Evolutionary conservation across 1,140 invertebrate genomes (phyloP).

Genomic region (Paralvinella palmiformis): DNA sequence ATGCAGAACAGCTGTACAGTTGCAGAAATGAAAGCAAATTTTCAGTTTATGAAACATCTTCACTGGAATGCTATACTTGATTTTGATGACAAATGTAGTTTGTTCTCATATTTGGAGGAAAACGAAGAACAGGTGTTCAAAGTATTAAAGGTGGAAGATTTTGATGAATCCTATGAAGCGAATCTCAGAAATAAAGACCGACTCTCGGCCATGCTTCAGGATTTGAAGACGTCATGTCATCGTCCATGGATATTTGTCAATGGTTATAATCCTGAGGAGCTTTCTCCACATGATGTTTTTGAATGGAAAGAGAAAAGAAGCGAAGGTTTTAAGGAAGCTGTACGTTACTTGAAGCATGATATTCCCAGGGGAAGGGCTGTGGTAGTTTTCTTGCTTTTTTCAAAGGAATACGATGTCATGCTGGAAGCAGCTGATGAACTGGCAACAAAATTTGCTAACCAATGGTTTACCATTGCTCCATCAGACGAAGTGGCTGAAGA

Average conservation of each 20-base stretch:
- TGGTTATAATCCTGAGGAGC: conserved; percentile 1
- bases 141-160: background rate
- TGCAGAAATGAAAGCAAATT: conserved; percentile 1
- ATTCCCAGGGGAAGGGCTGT: conserved; percentile 29
- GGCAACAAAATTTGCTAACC: conserved; percentile 25
- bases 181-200: conserved; percentile 7
- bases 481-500: conserved; percentile 21
- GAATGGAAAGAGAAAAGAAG: conserved; percentile 31
- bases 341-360: conserved; percentile 24
- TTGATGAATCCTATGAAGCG: background rate
- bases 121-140: conserved; percentile 9
- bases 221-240: conserved; percentile 6
- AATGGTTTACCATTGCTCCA: conserved; percentile 30
- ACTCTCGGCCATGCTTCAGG: background rate
- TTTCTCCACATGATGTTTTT: conserved; percentile 11
- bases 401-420: conserved; percentile 29
- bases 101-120: background rate
- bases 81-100: conserved; percentile 6
- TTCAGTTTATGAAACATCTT: background rate
- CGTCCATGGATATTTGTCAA: conserved; percentile 15
- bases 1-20: background rate
- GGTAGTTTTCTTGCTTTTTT: conserved; percentile 28
- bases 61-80: conserved; percentile 16
- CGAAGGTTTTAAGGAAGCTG: conserved; percentile 28
- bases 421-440: conserved; percentile 32